Base-by-base conservation (phyloP, 2,888 invertebrate genomes). In the Pyrrhia umbra region DNA sequence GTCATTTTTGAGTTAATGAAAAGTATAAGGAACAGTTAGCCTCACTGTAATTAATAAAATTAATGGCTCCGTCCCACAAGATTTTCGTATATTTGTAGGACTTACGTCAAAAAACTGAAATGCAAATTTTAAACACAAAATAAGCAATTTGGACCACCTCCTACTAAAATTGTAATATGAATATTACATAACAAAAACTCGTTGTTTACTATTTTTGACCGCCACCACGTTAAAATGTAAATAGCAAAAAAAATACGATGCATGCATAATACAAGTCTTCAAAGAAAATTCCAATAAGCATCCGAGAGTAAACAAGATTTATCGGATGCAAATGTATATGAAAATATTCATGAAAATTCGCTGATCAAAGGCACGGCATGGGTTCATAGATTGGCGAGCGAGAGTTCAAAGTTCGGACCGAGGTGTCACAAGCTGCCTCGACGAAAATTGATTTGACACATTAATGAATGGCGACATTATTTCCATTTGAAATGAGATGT, bases 321-420 rank as follows among this genome's bases (percentile, higher is more conserved):
- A 79, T 79, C 62, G 67, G 65, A 85, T 85, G 83, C 81, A 82
- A 85, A 85, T 84, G 66, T 75, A 72, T 79, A 80, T 82, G 78
- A 83, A 84, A 84, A 84, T 85, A 85, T 85, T 85, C 84, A 85
- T 85, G 85, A 82, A 83, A 83, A 76, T 70, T 66, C 65, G 34
- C 57, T 62, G 75, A 70, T 77, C 79, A 77, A 81, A 82, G 77
- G 61, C 25, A 47, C 18, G 45, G 23, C 15, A 45, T 70, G 71
- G 61, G 68, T 59, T 61, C 65, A 61, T 49, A 63, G 65, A 69
- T 56, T 45, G 60, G 47, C 25, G 43, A 49, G 30, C 37, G 15
- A 30, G 56, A 68, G 67, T 57, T 58, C 63, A 68, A 69, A 79
- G 73, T 60, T 73, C 43, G 27, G 45, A 10, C 51, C 43, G 50